phyloP scores from a whole-genome alignment of 2,888 invertebrate species.

The Tipula helvola region DNA sequence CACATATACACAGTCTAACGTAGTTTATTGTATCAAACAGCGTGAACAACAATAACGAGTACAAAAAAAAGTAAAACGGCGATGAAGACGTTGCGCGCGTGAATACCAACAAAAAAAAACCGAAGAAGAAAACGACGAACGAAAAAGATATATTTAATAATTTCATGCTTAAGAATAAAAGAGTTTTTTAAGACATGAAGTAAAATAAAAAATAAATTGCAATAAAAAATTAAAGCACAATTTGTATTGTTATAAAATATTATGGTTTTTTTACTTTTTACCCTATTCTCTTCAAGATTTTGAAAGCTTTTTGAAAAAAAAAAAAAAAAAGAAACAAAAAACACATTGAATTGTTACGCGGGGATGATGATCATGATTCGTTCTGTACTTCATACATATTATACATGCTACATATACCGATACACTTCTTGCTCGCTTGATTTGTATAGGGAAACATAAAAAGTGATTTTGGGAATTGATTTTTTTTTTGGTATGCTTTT shows the following conservation, averaged over 20 bases:
- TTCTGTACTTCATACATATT: background rate
- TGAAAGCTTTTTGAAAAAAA: background rate
- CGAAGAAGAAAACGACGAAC: background rate
- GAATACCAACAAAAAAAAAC: background rate
- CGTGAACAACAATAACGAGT: background rate
- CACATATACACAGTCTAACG: background rate
- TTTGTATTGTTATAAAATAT: conserved; percentile 4
- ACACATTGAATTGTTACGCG: background rate
- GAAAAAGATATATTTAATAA: background rate
- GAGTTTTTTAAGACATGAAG: background rate
- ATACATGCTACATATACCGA: background rate
- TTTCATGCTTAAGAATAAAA: background rate
- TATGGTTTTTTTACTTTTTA: background rate
- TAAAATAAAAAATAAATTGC: background rate
- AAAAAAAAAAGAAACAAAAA: no score
- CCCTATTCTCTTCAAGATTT: background rate
- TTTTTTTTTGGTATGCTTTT: background rate
- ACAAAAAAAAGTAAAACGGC: background rate
- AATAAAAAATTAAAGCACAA: conserved; percentile 4
- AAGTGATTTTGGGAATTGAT: background rate
- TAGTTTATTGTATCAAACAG: background rate
- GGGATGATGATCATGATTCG: background rate
- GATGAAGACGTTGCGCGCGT: background rate
- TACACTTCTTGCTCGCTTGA: background rate
- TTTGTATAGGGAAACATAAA: background rate